These are phyloP conservation scores for Drosophila chauvacae DNA, from an alignment of 1,140 invertebrate genomes.

Conservation along the genomic window DNA sequence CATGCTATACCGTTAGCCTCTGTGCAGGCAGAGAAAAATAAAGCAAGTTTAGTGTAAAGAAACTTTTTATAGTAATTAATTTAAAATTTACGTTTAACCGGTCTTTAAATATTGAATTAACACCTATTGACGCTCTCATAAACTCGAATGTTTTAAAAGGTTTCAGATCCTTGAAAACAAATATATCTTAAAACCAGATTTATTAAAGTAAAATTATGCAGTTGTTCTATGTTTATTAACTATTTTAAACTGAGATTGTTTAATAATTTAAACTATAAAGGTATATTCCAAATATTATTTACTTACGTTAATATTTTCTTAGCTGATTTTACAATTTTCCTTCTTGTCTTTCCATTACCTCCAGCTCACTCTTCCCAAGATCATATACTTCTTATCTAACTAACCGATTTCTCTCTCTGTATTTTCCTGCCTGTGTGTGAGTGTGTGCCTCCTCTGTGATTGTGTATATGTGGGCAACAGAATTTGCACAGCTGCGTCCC, in stretches of 20 bases:
- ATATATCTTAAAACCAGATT: not conserved
- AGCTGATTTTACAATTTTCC: not conserved
- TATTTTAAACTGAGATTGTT: not conserved
- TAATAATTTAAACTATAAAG: not conserved
- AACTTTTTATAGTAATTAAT: not conserved
- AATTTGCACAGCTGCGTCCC: constrained; percentile 82
- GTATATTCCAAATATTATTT: not conserved
- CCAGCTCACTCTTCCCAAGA: fast-evolving
- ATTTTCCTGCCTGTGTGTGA: constrained; percentile 22
- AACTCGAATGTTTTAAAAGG: not conserved
- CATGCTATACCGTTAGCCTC: constrained; percentile 17
- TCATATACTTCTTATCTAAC: not conserved
- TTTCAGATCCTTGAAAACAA: not conserved
- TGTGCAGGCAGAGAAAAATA: constrained; percentile 4
- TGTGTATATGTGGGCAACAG: constrained; percentile 72
- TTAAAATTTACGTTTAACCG: not conserved
- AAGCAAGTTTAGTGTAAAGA: not conserved
- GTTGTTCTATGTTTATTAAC: too few relatives aligned
- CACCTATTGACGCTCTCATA: not conserved
- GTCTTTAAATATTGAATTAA: not conserved
- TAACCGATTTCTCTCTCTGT: not conserved
- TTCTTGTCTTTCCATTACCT: not conserved
- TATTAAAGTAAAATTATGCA: not conserved
- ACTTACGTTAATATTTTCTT: not conserved
- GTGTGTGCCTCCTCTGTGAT: constrained; percentile 13